Evolutionary conservation across 2,113 vertebrate genomes (phyloP), one percentile per base, ranked within the genome.

Genomic region (Embiotoca jacksoni): DNA sequence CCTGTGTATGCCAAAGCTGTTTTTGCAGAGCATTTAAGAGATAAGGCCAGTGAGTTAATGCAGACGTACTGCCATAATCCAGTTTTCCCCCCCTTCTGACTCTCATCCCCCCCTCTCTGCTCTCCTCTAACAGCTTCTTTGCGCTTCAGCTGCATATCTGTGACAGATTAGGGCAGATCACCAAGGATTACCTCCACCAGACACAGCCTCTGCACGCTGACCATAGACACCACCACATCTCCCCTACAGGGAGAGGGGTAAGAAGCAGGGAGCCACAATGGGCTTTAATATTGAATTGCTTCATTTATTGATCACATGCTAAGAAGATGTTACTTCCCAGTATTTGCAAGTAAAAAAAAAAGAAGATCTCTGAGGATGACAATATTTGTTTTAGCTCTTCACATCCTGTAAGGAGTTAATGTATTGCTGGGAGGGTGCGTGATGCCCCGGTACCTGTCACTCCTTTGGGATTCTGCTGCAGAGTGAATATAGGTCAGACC

Each of bases 101-200:
- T 85, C 85, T 72, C 78, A 62, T 35, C 67, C 52, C 65, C 72
- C 74, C 57, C 72, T 41, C 74, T 61, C 72, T 7, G 23, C 82
- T 75, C 75, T 79, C 81, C 62, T 84, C 63, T 69, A 83, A 83
- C 85, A 84, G 88, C 85, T 91, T 88, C 88, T 84, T 82, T 76
- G 75, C 81, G 75, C 84, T 93, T 94, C 91, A 92, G 82, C 86
- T 78, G 85, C 83, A 76, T 95, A 94, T 95, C 93, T 93, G 94
- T 92, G 91, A 93, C 93, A 94, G 94, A 94, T 95, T 95, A 95
- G 86, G 87, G 75, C 86, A 94, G 93, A 95, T 95, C 93, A 92
- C 90, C 30, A 41, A 83, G 94, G 94, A 95, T 95, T 95, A 95
- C 92, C 90, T 90, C 83, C 81, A 81, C 75, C 90, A 92, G 87